A percentile compares a stretch with the other conserved stretches of the same genome.
Conservation (phyloP, 2,797 vertebrate species). For the Danio albolineatus region DNA sequence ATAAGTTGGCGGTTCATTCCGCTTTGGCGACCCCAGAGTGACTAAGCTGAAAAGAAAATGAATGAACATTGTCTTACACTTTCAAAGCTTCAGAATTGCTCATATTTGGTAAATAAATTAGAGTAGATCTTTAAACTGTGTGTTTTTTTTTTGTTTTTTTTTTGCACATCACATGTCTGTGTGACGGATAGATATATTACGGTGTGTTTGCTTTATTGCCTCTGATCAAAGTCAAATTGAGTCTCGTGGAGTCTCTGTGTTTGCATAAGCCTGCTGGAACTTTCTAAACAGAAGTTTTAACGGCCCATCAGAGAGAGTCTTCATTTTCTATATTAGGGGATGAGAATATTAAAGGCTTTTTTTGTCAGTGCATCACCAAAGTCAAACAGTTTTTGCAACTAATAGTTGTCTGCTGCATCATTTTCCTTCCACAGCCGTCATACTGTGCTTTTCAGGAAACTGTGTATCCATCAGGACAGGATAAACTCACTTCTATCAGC, state of each 20-base stretch:
- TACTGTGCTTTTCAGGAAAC: background rate
- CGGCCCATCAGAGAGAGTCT: background rate
- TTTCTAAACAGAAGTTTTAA: background rate
- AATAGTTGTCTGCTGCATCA: background rate
- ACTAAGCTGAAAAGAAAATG: too few relatives aligned
- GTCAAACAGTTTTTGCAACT: background rate
- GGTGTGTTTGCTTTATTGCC: constrained; percentile 1
- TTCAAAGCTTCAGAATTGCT: too few relatives aligned
- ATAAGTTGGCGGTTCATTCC: too few relatives aligned
- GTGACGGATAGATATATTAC: constrained; percentile 9
- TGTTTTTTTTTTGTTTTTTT: too few relatives aligned
- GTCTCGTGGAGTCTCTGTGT: background rate
- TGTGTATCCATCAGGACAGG: background rate
- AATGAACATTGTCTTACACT: too few relatives aligned
- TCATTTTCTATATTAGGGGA: background rate
- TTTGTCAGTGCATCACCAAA: background rate
- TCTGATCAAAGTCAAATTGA: background rate
- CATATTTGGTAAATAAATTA: too few relatives aligned
- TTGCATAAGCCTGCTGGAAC: background rate
- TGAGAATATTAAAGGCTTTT: background rate
- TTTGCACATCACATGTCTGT: too few relatives aligned
- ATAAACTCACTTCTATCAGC: constrained; percentile 5
- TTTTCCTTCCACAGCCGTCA: background rate
- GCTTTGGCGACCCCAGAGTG: too few relatives aligned
- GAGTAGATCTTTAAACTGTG: too few relatives aligned